phyloP scores from a whole-genome alignment of 2,113 vertebrate species.

The Hystrix brachyura region DNA sequence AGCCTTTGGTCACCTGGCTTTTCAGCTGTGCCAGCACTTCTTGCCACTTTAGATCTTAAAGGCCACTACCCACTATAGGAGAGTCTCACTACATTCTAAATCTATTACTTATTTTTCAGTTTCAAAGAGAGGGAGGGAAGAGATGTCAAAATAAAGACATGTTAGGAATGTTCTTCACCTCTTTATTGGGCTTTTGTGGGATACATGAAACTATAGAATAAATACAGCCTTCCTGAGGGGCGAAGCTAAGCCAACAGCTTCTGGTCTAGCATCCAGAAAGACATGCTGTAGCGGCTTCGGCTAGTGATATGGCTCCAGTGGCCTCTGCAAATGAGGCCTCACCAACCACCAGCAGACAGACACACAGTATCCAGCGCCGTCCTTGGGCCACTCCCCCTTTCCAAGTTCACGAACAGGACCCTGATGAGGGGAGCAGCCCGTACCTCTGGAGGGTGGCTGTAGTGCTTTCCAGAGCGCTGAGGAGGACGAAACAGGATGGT shows the following conservation, averaged over 20 bases:
- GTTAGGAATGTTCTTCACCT: constrained; percentile 54
- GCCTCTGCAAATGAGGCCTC: constrained; percentile 84
- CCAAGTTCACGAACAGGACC: constrained; percentile 60
- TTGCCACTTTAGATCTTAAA: not conserved
- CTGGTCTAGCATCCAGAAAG: constrained; percentile 31
- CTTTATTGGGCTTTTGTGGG: constrained; percentile 36
- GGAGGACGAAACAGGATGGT: constrained; percentile 50
- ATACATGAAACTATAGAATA: not conserved
- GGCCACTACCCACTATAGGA: not conserved
- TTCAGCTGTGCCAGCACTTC: not conserved
- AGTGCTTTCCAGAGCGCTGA: constrained; percentile 92
- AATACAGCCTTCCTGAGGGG: not conserved
- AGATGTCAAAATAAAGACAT: not conserved
- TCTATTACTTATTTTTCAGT: not conserved
- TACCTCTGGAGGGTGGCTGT: constrained; percentile 92
- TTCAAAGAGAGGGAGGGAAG: not conserved
- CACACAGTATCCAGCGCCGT: constrained; percentile 84
- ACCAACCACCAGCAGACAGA: not conserved
- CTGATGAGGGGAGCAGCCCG: constrained; percentile 85
- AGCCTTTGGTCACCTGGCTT: constrained; percentile 48
- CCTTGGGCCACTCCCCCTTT: not conserved
- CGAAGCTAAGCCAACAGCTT: constrained; percentile 19
- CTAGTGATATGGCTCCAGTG: not conserved
- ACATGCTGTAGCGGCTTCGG: not conserved
- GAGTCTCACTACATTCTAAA: not conserved